Base-by-base conservation (phyloP, 2,888 invertebrate species). In the Agapetus fuscipes region DNA sequence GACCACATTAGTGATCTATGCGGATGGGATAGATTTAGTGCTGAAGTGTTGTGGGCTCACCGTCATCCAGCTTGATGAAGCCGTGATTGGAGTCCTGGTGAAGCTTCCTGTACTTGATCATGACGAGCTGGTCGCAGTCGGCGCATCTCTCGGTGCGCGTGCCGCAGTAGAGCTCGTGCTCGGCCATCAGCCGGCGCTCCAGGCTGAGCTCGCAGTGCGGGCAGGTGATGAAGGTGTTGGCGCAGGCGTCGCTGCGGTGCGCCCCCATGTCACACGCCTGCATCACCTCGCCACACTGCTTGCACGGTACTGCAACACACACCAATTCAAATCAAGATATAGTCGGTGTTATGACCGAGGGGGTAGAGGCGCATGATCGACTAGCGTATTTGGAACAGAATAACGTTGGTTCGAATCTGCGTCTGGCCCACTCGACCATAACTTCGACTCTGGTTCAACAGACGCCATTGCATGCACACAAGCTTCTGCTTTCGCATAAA, bases 121-220 rank as follows among this genome's bases (percentile, higher is more conserved):
- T 80, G 43, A 83, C 76, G 53, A 75, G 74, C 59, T 79, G 78
- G 17, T 67, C 69, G 59, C 83, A 83, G 26, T 74, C 76, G 2
- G 66, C 54, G 56, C 83, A 83, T 50, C 71, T 72, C 54, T 83
- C 76, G 0, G 83, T 83, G 47, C 83, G 69, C 32, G 75, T 72
- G 1, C 83, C 83, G 61, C 83, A 83, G 59, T 80, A 81, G 37
- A 71, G 71, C 55, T 76, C 72, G 58, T 83, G 83, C 1, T 70
- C 65, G 0, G 70, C 71, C 47, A 81, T 56, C 10, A 76, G 74
- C 39, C 64, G 58, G 1, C 76, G 72, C 0, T 74, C 71, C 20
- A 80, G 56, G 48, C 80, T 78, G 43, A 83, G 55, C 48, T 78
- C 76, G 56, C 83, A 83, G 57, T 62, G 80, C 58, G 71, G 66